Percentiles rank a stretch among this genome's conserved stretches.
phyloP scores from a whole-genome alignment of 2,888 invertebrate genomes.

The Drosophila suboccidentalis region DNA sequence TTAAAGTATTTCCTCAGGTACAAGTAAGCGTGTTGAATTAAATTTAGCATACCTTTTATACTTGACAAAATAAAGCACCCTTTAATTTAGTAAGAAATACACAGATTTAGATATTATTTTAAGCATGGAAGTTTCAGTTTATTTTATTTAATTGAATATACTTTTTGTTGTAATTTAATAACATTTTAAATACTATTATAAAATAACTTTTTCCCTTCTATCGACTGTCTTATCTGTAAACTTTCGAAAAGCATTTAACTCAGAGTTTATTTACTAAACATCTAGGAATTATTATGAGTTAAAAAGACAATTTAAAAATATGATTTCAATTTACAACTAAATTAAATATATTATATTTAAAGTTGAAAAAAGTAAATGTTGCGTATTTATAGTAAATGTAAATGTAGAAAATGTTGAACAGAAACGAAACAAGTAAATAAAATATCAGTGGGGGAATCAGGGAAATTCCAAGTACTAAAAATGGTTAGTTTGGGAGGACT shows the following conservation, averaged over 20 bases:
- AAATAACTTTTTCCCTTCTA: not conserved
- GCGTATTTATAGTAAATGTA: not conserved
- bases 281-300: too few relatives aligned
- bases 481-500: not conserved
- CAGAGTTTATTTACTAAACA: not conserved
- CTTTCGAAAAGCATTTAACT: not conserved
- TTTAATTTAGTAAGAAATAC: not conserved
- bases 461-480: not conserved
- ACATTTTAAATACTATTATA: not conserved
- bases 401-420: not conserved
- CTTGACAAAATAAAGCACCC: not conserved
- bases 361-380: too few relatives aligned
- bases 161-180: not conserved
- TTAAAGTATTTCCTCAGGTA: not conserved
- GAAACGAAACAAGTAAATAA: not conserved
- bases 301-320: too few relatives aligned
- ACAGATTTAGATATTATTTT: not conserved
- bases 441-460: slow-evolving; percentile 28
- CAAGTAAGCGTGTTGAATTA: not conserved
- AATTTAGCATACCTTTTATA: not conserved
- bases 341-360: too few relatives aligned
- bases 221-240: too few relatives aligned
- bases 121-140: not conserved
- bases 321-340: too few relatives aligned
- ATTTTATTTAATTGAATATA: too few relatives aligned